A percentile compares a stretch with the other conserved stretches of the same genome.
phyloP scores from a whole-genome alignment of 2,113 vertebrate species.

The Limnothrissa miodon region DNA sequence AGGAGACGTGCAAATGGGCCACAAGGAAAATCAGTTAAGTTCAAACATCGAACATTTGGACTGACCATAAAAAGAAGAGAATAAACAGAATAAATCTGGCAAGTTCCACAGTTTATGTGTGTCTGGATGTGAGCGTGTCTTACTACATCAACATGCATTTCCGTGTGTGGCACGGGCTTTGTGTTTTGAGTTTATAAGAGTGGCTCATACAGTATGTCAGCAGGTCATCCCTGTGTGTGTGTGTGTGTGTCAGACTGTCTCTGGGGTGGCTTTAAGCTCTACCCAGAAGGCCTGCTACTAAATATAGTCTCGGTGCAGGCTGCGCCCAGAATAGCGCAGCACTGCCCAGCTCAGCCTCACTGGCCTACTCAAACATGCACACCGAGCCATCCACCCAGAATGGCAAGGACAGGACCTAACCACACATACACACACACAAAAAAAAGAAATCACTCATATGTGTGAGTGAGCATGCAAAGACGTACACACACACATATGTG shows the following conservation, averaged over 20 bases:
- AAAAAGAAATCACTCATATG: not conserved
- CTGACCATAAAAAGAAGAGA: not conserved
- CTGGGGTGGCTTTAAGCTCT: slow-evolving; percentile 26
- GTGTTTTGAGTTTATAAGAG: not conserved
- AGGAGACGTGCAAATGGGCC: not conserved
- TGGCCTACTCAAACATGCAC: slow-evolving; percentile 26
- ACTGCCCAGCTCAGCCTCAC: slow-evolving; percentile 14
- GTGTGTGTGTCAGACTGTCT: slow-evolving; percentile 30
- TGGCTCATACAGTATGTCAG: slow-evolving; percentile 20
- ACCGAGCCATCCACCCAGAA: slow-evolving; percentile 13
- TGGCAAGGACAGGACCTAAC: not conserved
- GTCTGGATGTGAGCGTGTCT: too few relatives aligned
- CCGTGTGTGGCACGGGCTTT: not conserved
- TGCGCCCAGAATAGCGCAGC: slow-evolving; percentile 43
- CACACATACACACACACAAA: not conserved
- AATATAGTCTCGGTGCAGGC: slow-evolving; percentile 47
- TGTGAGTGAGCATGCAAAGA: not conserved
- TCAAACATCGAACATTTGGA: not conserved
- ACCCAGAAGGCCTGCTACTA: slow-evolving; percentile 47
- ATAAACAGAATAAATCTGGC: not conserved
- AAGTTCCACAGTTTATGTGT: not conserved
- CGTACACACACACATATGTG: not conserved
- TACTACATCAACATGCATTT: not conserved
- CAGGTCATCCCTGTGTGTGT: not conserved
- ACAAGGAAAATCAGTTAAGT: not conserved